A percentile compares a stretch with the other conserved stretches of the same genome.
Evolutionary conservation across 1,140 invertebrate species (phyloP).

Genomic region (Neodiprion pinetum): DNA sequence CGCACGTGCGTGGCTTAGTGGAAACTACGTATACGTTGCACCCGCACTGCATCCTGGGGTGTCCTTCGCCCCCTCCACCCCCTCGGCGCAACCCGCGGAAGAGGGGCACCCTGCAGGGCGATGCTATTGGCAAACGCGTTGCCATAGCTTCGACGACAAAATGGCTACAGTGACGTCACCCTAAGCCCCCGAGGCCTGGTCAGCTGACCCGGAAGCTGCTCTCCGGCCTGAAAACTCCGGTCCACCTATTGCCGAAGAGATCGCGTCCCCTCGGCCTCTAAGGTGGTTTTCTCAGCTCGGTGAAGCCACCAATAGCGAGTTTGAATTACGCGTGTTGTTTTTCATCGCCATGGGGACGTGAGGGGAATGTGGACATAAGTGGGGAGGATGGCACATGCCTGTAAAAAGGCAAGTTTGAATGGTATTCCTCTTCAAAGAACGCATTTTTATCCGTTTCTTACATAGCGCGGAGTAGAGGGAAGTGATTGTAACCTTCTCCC

Average conservation of each 20-base stretch:
- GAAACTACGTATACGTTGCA: not conserved
- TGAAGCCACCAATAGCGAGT: no score
- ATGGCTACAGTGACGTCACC: slow-evolving; percentile 32
- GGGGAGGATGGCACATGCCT: no score
- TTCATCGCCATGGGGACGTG: not conserved
- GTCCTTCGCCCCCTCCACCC: not conserved
- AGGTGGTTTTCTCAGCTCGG: no score
- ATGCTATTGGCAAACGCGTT: slow-evolving; percentile 50
- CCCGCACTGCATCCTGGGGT: not conserved
- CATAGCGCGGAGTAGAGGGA: no score
- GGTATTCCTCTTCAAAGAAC: no score
- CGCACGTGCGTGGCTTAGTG: not conserved
- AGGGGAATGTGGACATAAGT: no score
- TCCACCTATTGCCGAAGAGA: no score
- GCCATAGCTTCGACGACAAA: slow-evolving; percentile 46
- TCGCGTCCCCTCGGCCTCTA: no score
- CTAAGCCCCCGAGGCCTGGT: not conserved
- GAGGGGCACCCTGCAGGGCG: slow-evolving; percentile 31
- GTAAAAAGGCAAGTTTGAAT: no score
- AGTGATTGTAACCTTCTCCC: no score
- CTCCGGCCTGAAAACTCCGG: not conserved
- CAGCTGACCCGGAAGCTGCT: not conserved
- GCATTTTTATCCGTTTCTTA: no score
- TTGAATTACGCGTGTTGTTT: not conserved
- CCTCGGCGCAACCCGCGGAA: slow-evolving; percentile 24